These are phyloP conservation scores for Cancer borealis DNA, from an alignment of 2,888 invertebrate species.

Conservation along the genomic window DNA sequence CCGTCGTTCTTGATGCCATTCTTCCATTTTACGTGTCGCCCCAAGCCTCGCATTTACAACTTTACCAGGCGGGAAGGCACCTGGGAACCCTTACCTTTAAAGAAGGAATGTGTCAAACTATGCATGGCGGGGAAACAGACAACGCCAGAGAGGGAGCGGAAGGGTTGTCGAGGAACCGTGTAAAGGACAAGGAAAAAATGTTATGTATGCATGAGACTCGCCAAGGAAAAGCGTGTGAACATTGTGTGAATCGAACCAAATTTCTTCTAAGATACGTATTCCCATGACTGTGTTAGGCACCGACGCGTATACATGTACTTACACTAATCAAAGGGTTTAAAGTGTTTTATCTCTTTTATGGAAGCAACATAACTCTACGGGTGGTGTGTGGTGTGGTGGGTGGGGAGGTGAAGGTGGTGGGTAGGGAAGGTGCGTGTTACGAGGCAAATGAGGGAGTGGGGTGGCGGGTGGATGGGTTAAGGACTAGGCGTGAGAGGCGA, in stretches of 20 bases:
- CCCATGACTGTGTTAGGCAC: neutral
- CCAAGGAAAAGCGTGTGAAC: neutral
- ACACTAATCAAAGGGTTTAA: neutral
- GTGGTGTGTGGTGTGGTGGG: neutral
- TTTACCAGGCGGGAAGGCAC: neutral
- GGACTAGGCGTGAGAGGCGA: constrained; percentile 16
- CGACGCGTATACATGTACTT: neutral
- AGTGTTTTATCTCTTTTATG: neutral
- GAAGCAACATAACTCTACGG: neutral
- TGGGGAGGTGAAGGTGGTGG: neutral
- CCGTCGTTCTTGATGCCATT: too few relatives aligned
- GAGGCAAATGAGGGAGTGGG: neutral
- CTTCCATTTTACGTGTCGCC: too few relatives aligned
- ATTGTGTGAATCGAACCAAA: neutral
- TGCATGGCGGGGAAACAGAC: neutral
- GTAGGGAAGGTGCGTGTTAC: neutral
- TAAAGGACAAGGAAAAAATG: neutral
- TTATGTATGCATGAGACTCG: neutral
- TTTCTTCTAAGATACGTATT: neutral
- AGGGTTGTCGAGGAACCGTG: neutral
- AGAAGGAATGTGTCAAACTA: constrained; percentile 9
- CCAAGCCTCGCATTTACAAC: constrained; percentile 6
- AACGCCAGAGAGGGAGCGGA: neutral
- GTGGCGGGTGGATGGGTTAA: constrained; percentile 8
- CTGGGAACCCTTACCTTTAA: neutral